Conservation (phyloP, 2,113 vertebrate species). For the Cochlearius cochlearius region DNA sequence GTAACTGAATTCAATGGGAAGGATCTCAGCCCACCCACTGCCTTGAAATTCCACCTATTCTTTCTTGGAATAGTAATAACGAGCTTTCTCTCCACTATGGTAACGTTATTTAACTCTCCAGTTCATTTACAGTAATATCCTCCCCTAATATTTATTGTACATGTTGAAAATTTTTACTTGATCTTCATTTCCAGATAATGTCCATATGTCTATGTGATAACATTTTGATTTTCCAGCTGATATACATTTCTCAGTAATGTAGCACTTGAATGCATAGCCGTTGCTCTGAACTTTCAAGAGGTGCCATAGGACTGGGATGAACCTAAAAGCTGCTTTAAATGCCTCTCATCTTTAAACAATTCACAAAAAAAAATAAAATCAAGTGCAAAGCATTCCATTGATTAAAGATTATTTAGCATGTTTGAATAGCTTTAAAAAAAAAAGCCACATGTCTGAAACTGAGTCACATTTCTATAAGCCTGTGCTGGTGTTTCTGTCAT, state of each 20-base stretch:
- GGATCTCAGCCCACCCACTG: background rate
- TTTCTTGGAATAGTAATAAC: background rate
- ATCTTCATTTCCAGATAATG: constrained; percentile 3
- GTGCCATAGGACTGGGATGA: background rate
- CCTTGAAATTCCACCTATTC: background rate
- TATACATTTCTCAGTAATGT: background rate
- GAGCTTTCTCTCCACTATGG: background rate
- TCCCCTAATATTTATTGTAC: background rate
- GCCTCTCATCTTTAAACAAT: constrained; percentile 16
- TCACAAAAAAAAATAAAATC: background rate
- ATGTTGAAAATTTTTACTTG: background rate
- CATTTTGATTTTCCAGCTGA: constrained; percentile 42
- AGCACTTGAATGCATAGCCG: background rate
- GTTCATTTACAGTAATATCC: background rate
- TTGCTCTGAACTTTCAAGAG: constrained; percentile 20
- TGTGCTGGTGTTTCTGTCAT: background rate
- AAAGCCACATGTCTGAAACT: background rate
- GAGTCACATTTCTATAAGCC: background rate
- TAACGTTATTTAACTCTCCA: constrained; percentile 8
- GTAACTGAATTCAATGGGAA: background rate
- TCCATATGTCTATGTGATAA: background rate
- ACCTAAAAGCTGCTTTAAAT: constrained; percentile 10
- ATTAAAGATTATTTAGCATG: constrained; percentile 38
- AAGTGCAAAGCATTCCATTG: background rate
- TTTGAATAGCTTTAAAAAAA: background rate